Evolutionary conservation across 2,113 vertebrate genomes (phyloP).

Genomic region (Bagarius yarrelli): DNA sequence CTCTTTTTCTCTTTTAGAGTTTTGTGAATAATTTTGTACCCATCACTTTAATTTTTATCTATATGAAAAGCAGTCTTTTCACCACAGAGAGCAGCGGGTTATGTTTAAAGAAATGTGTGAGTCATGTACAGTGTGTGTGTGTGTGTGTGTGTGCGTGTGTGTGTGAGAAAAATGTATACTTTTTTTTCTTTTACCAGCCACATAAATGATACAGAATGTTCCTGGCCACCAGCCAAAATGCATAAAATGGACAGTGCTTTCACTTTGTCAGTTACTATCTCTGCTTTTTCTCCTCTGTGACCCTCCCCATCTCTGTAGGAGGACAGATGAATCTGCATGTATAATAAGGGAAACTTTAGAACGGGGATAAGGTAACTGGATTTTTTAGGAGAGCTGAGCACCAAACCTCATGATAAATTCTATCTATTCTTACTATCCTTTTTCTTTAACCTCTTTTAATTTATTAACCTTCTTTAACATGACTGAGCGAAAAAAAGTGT

Average conservation of each 20-base stretch:
- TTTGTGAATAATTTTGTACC: conserved; percentile 28
- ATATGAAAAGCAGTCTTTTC: conserved; percentile 26
- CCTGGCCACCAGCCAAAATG: conserved; percentile 66
- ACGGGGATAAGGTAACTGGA: conserved; percentile 41
- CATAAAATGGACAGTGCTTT: conserved; percentile 61
- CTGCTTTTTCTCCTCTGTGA: not conserved
- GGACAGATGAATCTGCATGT: conserved; percentile 30
- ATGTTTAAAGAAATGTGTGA: conserved; percentile 74
- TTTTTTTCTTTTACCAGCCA: conserved; percentile 68
- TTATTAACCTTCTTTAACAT: conserved; percentile 18
- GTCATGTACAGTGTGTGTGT: conserved; percentile 61
- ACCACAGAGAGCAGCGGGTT: conserved; percentile 65
- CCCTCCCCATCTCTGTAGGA: not conserved
- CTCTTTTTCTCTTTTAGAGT: not conserved
- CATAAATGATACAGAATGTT: conserved; percentile 81
- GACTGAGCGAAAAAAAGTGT: conserved; percentile 26
- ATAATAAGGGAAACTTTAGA: conserved; percentile 32
- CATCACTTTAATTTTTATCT: conserved; percentile 10
- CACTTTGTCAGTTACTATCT: conserved; percentile 18
- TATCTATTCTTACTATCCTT: conserved; percentile 34
- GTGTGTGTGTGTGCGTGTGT: conserved; percentile 48
- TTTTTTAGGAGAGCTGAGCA: conserved; percentile 29
- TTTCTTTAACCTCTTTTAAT: conserved; percentile 6
- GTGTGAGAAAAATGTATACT: conserved; percentile 64
- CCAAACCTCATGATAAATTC: conserved; percentile 31